Base-by-base conservation (phyloP, 2,113 vertebrate genomes). In the Prolemur simus region DNA sequence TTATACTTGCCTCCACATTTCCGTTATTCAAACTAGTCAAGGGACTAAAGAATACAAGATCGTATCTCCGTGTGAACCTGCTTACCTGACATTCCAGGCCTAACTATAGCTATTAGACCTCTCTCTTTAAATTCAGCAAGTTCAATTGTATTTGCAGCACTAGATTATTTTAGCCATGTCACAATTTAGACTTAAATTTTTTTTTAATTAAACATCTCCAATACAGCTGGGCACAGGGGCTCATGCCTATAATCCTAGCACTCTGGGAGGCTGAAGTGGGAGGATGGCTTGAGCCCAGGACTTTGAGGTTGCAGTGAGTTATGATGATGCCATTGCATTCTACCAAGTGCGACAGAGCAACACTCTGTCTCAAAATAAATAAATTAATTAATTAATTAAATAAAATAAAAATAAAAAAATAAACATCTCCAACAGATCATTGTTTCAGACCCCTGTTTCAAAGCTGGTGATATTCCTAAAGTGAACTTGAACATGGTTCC, bases 401-500 rank as follows among this genome's bases (percentile, higher is more conserved):
- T 49, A 6, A 2, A 56, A 54, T 56, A 17, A 0, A 56, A 56
- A 21, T 56, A 21, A 56, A 56, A 8, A 56, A 56, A 56, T 74
- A 85, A 89, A 81, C 25, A 32, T 49, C 47, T 81, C 78, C 23
- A 69, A 21, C 4, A 37, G 15, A 84, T 90, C 49, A 47, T 29
- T 63, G 29, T 89, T 96, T 92, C 42, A 42, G 81, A 32, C 84
- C 74, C 85, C 49, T 89, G 81, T 37, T 77, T 92, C 93, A 94
- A 91, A 90, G 20, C 13, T 90, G 23, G 23, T 58, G 32, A 42
- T 89, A 13, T 58, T 87, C 69, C 60, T 83, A 73, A 91, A 58
- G 42, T 73, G 56, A 86, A 86, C n/a, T 37, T 91, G 47, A 96
- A 91, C 56, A 81, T 63, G 15, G 77, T 42, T 87, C 68, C 80